Evolutionary conservation across 2,888 invertebrate species (phyloP), one percentile per base, ranked within the genome.

Genomic region (Thalpophila matura): DNA sequence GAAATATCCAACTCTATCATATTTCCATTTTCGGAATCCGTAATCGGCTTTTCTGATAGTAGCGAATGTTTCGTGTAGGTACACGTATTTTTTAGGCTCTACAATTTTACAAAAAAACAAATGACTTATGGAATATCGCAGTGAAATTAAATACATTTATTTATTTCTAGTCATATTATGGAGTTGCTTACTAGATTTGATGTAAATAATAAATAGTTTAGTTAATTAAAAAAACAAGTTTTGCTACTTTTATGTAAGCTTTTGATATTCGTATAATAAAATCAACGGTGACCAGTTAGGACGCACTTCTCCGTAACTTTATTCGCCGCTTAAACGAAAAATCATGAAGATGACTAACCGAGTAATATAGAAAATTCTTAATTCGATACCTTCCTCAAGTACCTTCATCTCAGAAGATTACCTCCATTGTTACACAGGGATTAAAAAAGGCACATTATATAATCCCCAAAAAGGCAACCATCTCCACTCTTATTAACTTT

Each of bases 401-500:
- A 74, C 62, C 54, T 12, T 9, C 74, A 56, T 73, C 73, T 64
- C 59, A 49, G 46, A 27, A 47, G 63, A 64, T 64, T 62, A 72
- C 43, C 42, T 40, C 57, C 67, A 61, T 77, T 74, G 72, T 77
- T 49, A 61, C 51, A 47, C 45, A 38, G 29, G 64, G 64, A 79
- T 79, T 79, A 72, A 77, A 72, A 79, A 77, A 70, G 68, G 72
- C 45, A 53, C 73, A 64, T 71, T 64, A 62, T 49, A 62, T 77
- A 78, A 77, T 77, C 73, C 69, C 70, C 65, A 66, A 79, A 78
- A 77, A 77, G 77, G 74, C 74, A 77, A 79, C 80, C 81, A 81
- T 84, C 85, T 81, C 82, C 80, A 43, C 64, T 62, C 88, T 91
- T 92, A 92, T 92, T 92, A 93, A 92, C 90, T 91, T 91, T 90